A percentile compares a stretch with the other conserved stretches of the same genome.
Conservation (phyloP, 2,113 vertebrate species). For the Psilopsiagon aurifrons region DNA sequence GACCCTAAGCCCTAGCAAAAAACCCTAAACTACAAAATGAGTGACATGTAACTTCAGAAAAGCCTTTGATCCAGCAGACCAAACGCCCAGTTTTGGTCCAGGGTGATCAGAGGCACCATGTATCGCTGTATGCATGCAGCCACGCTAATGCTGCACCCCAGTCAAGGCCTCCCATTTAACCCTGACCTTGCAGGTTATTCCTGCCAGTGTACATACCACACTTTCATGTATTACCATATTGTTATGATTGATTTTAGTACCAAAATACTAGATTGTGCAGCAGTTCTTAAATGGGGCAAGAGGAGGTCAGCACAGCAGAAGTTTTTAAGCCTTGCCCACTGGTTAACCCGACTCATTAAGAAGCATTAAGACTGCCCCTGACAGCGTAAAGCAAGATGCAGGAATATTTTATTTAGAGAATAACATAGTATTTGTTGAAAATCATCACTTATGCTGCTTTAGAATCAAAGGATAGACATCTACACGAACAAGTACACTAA, state of each 20-base stretch:
- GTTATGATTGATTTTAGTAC: not conserved
- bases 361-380: not conserved
- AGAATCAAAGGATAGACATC: not conserved
- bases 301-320: not conserved
- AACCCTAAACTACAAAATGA: fast-evolving
- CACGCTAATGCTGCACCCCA: fast-evolving
- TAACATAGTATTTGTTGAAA: not conserved
- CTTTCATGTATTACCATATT: fast-evolving
- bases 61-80: not conserved
- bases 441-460: not conserved
- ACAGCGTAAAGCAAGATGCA: not conserved
- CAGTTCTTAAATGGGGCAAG: not conserved
- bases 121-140: fast-evolving
- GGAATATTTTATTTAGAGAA: not conserved
- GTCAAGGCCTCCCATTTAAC: not conserved
- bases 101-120: not conserved
- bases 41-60: not conserved
- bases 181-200: not conserved
- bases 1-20: not conserved
- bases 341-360: not conserved
- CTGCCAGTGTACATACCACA: fast-evolving
- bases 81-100: fast-evolving
- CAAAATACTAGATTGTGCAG: not conserved
- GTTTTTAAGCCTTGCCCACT: not conserved
- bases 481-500: not conserved